These are phyloP conservation scores for Drepanosiphum platanoidis DNA, from an alignment of 2,888 invertebrate species.

Conservation along the genomic window DNA sequence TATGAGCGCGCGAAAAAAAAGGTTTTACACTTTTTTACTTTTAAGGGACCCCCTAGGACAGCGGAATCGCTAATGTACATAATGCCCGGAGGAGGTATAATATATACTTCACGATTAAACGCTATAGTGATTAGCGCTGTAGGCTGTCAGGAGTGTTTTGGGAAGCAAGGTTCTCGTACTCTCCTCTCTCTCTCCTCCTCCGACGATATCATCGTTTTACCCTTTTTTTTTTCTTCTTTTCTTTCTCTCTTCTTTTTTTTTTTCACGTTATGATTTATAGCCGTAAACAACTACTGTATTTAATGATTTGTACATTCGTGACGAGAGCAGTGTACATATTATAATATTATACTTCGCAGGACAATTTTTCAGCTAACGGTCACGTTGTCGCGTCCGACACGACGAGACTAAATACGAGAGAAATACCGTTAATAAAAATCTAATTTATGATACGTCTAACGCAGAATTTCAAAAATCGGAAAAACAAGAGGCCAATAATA, in stretches of 20 bases:
- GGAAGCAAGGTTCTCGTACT: no score
- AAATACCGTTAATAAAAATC: not conserved
- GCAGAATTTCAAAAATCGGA: not conserved
- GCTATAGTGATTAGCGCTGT: not conserved
- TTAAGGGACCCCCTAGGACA: not conserved
- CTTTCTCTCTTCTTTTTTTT: not conserved
- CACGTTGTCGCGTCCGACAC: not conserved
- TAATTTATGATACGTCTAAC: not conserved
- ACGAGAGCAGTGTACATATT: not conserved
- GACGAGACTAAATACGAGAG: not conserved
- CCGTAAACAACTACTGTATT: not conserved
- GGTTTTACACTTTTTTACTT: constrained; percentile 17
- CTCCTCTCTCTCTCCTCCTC: not conserved
- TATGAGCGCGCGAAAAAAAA: not conserved
- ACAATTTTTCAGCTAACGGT: not conserved
- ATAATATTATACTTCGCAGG: not conserved
- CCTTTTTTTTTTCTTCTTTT: not conserved
- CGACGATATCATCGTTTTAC: not conserved
- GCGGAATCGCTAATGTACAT: not conserved
- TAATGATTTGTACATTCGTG: constrained; percentile 8
- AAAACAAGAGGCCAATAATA: no score
- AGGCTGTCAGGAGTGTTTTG: not conserved
- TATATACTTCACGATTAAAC: not conserved
- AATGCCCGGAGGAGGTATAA: not conserved
- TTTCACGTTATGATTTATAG: not conserved